phyloP scores from a whole-genome alignment of 2,888 invertebrate species.

The Drosophila stalkeri region DNA sequence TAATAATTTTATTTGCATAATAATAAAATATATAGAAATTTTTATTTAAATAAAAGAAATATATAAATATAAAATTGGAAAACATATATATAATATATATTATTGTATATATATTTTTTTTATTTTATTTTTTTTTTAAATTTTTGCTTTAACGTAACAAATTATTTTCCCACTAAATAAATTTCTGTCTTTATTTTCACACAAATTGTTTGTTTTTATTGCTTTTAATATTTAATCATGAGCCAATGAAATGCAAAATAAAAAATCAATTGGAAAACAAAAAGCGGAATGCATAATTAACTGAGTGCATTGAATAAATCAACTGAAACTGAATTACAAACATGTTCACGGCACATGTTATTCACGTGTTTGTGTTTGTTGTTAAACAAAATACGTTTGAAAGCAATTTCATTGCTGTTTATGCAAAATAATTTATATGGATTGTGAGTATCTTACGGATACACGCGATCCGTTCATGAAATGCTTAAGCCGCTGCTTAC shows the following conservation, averaged over 20 bases:
- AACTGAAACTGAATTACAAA: constrained; percentile 5
- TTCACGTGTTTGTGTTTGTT: constrained; percentile 11
- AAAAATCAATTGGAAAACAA: not conserved
- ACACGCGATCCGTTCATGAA: constrained; percentile 19
- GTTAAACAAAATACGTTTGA: constrained; percentile 8
- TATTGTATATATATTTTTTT: not conserved
- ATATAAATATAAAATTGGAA: not conserved
- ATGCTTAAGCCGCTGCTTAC: constrained; percentile 21
- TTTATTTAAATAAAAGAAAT: not conserved
- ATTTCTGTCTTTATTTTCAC: no score
- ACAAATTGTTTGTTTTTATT: not conserved
- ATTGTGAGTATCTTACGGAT: constrained; percentile 28
- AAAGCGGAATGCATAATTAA: constrained; percentile 4
- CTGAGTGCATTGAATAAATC: not conserved
- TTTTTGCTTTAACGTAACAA: no score
- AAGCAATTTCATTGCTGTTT: constrained; percentile 10
- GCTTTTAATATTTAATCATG: not conserved
- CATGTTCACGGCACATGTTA: not conserved
- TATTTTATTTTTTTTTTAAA: no score
- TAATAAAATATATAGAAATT: not conserved
- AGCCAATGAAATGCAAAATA: not conserved
- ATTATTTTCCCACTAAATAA: no score
- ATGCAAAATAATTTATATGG: constrained; percentile 33
- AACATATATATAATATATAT: not conserved
- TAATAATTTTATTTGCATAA: not conserved